Percentiles rank a stretch among this genome's conserved stretches.
Evolutionary conservation across 2,888 invertebrate species (phyloP).

Genomic region (Agonopterix heracliana): DNA sequence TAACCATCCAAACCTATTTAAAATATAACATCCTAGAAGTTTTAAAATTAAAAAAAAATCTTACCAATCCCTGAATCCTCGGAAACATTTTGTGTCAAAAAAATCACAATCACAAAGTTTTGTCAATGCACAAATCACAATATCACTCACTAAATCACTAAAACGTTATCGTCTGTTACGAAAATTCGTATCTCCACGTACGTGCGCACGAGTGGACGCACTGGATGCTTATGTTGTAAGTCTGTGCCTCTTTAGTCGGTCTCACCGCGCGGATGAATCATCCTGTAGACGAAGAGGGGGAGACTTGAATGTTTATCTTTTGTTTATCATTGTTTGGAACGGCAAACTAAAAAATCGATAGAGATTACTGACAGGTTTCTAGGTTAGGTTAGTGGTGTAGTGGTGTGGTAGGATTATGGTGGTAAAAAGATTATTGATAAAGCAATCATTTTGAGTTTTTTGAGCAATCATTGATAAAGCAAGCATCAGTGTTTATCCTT

Average conservation of each 20-base stretch:
- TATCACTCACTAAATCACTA: constrained; percentile 24
- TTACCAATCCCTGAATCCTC: constrained; percentile 68
- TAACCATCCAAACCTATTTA: no score
- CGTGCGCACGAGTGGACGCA: constrained; percentile 30
- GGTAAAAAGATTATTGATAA: no score
- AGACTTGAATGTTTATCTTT: constrained; percentile 20
- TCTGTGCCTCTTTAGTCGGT: no score
- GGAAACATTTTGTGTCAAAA: constrained; percentile 60
- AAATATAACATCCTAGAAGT: no score
- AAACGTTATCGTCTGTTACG: no score
- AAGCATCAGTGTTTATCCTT: no score
- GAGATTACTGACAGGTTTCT: no score
- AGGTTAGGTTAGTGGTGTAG: no score
- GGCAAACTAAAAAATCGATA: no score
- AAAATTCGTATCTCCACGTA: not conserved
- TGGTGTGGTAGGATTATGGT: no score
- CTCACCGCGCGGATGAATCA: constrained; percentile 25
- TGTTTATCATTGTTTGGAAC: constrained; percentile 6
- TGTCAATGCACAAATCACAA: not conserved
- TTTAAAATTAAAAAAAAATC: constrained; percentile 18
- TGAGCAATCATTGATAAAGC: no score
- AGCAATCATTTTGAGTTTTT: no score
- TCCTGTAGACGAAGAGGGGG: constrained; percentile 12
- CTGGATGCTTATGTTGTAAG: constrained; percentile 34
- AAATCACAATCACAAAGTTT: constrained; percentile 3